phyloP scores from a whole-genome alignment of 2,113 vertebrate genomes.

The Glareola pratincola region DNA sequence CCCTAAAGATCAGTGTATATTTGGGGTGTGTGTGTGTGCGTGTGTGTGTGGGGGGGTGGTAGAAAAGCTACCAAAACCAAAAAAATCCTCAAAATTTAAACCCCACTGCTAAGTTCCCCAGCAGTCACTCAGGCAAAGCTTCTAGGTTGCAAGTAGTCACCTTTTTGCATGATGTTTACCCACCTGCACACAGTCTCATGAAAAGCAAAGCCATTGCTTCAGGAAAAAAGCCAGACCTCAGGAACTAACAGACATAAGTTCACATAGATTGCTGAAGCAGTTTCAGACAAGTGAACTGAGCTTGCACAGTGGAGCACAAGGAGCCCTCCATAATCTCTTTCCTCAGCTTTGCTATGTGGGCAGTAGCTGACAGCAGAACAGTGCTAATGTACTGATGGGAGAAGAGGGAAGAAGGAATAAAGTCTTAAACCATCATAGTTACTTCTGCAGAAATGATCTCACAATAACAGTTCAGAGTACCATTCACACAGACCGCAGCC shows the following conservation, averaged over 20 bases:
- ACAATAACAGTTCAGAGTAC: not conserved
- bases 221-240: not conserved
- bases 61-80: not conserved
- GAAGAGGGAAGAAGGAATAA: not conserved
- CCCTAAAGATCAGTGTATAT: not conserved
- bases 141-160: not conserved
- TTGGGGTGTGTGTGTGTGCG: no score
- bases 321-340: not conserved
- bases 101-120: not conserved
- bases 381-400: not conserved
- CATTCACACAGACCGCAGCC: not conserved
- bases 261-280: not conserved
- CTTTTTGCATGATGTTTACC: not conserved
- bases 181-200: no score
- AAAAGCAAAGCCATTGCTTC: not conserved
- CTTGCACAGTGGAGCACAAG: not conserved
- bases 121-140: not conserved
- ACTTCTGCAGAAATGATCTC: not conserved
- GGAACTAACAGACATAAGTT: not conserved
- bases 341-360: not conserved
- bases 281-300: not conserved
- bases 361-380: not conserved
- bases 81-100: not conserved
- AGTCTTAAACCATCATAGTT: not conserved
- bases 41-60: no score